Evolutionary conservation across 37 sponge, comb jelly and placozoan species (phyloP), one percentile per base, ranked within the genome.

Genomic region (Bolinopsis microptera): DNA sequence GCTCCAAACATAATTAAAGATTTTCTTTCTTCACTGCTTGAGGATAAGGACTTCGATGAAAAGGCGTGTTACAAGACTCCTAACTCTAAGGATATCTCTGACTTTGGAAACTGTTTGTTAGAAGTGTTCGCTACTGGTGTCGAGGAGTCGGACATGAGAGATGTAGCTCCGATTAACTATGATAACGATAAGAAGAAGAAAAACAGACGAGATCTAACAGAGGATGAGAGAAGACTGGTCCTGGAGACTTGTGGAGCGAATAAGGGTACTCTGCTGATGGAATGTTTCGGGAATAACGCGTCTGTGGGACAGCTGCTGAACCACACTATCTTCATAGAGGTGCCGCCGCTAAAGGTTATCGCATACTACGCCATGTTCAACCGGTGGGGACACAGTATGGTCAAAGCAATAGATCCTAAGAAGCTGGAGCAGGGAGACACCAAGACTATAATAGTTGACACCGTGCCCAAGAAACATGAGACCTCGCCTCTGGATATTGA

Each of bases 1-100:
- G 90, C 90, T 8, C 90, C 90, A 22, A 86, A 86, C 90, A 86
- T 86, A 25, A 86, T 86, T 48, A 86, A 86, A 48, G 90, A 86
- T 48, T 86, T 86, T 27, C 90, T 86, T 25, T 13, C n/a, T 22
- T 86, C 90, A 5, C 90, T 86, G 13, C 34, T 24, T 3, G 90
- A 86, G 90, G 90, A 38, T 1, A 39, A 86, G 3, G 90, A 86
- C 26, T 86, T 86, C 28, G 90, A 86, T 40, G 90, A 86, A 23
- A 86, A 86, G 30, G 41, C 61, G 90, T 86, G 41, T 40, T 86
- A 86, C 90, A 86, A 86, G 61, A 86, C 90, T 39, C 90, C 90
- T 24, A 86, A 86, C 90, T 86, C 90, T 25, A 86, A 39, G 28
- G 90, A 86, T 30, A 39, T 86, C 34, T 16, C 16, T 13, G 90